Evolutionary conservation across 2,113 vertebrate genomes (phyloP).

Genomic region (Numida meleagris): DNA sequence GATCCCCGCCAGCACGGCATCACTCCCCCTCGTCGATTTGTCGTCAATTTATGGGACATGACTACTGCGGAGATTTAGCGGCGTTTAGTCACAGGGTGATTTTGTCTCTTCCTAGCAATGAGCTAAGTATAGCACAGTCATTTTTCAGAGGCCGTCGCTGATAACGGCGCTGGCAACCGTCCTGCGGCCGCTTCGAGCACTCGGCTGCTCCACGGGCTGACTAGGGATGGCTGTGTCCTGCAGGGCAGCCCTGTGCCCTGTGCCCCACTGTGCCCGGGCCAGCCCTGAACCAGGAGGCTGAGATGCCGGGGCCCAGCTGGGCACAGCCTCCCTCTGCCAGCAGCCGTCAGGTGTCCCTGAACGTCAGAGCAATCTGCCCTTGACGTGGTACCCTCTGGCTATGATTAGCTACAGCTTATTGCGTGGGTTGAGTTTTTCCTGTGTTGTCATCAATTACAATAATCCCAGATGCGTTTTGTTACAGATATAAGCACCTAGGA

Average conservation of each 20-base stretch:
- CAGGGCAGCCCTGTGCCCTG: too few species aligned
- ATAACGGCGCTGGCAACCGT: slow-evolving; percentile 32
- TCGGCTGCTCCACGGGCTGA: rapidly evolving
- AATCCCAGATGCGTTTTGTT: background rate
- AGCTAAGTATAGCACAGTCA: slow-evolving; percentile 38
- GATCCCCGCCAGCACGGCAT: background rate
- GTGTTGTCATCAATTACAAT: too few species aligned
- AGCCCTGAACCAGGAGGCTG: rapidly evolving
- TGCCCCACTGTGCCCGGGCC: too few species aligned
- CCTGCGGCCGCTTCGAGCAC: background rate
- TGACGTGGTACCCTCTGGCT: rapidly evolving
- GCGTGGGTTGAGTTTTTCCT: background rate
- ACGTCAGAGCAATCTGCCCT: background rate
- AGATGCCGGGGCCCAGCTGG: rapidly evolving
- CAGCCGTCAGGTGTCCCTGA: background rate
- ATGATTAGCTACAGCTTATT: rapidly evolving
- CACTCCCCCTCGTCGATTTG: slow-evolving; percentile 3
- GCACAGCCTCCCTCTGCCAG: background rate
- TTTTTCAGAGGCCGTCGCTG: background rate
- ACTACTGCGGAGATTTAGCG: background rate
- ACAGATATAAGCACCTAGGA: background rate
- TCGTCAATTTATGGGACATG: background rate
- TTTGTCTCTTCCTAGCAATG: slow-evolving; percentile 56
- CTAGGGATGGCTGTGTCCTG: background rate
- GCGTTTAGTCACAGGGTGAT: slow-evolving; percentile 36